Conservation (phyloP, 2,797 vertebrate species). For the Pseudopleuronectes americanus region DNA sequence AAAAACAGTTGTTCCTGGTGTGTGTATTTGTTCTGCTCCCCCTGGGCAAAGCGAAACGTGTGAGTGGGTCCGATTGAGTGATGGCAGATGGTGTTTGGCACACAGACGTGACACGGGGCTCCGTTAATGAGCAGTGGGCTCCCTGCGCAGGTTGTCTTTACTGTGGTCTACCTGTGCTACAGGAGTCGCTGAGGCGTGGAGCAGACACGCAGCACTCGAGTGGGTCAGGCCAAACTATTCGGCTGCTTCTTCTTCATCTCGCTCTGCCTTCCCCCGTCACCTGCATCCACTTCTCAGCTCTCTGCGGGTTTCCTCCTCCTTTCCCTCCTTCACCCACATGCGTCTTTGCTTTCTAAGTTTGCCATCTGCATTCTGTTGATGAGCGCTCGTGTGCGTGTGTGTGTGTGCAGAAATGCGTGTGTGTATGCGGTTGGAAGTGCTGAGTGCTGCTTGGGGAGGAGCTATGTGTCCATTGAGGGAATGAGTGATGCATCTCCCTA, state of each 20-base stretch:
- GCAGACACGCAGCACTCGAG: constrained; percentile 34
- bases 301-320: not conserved
- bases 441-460: constrained; percentile 55
- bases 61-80: constrained; percentile 23
- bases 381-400: not conserved
- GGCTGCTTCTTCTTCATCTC: constrained; percentile 15
- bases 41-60: constrained; percentile 9
- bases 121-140: constrained; percentile 66
- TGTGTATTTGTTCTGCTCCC: constrained; percentile 25
- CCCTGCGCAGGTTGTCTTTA: constrained; percentile 56
- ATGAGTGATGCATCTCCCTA: constrained; percentile 55
- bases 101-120: constrained; percentile 54
- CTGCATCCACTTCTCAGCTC: constrained; percentile 25
- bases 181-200: constrained; percentile 36
- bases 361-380: constrained; percentile 33
- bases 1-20: constrained; percentile 24
- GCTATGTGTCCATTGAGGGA: constrained; percentile 54
- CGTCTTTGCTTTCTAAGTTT: constrained; percentile 5
- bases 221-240: constrained; percentile 40
- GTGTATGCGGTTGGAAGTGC: constrained; percentile 24
- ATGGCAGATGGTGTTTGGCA: constrained; percentile 74
- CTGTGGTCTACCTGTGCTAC: constrained; percentile 39
- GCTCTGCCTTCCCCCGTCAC: constrained; percentile 35
- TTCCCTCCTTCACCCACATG: constrained; percentile 5
- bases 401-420: not conserved